phyloP scores from a whole-genome alignment of 2,888 invertebrate genomes.

The Eristalis tenax region DNA sequence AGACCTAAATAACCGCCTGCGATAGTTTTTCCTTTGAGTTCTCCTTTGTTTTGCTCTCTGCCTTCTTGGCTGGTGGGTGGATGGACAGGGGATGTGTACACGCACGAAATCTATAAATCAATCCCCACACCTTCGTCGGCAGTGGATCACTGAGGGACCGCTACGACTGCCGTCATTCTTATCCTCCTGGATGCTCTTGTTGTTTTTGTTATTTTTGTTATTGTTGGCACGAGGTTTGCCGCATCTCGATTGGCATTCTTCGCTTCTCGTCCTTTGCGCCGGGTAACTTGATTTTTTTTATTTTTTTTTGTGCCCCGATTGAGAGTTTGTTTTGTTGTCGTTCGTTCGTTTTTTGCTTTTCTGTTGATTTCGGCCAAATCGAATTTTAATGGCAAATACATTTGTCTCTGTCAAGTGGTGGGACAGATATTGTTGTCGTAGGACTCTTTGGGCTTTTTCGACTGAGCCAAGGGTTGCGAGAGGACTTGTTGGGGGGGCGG shows the following conservation, averaged over 20 bases:
- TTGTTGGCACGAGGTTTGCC: constrained; percentile 17
- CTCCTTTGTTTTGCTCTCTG: neutral
- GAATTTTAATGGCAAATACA: constrained; percentile 72
- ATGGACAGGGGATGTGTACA: constrained; percentile 10
- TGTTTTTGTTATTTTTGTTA: neutral
- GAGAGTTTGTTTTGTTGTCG: constrained; percentile 55
- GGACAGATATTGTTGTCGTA: constrained; percentile 67
- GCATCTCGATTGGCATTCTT: constrained; percentile 45
- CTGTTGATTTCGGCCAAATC: constrained; percentile 64
- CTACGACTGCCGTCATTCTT: neutral
- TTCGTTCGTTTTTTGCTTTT: constrained; percentile 14
- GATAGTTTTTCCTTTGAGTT: constrained; percentile 27
- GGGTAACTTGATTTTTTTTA: constrained; percentile 38
- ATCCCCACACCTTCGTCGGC: constrained; percentile 21
- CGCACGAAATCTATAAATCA: constrained; percentile 68
- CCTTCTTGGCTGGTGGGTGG: neutral
- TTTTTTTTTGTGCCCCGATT: constrained; percentile 11
- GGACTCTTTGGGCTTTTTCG: neutral
- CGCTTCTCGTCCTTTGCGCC: neutral
- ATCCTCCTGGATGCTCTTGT: neutral
- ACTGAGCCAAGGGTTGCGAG: neutral
- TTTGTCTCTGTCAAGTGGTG: constrained; percentile 68
- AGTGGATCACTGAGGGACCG: neutral
- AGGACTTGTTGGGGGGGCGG: too few species aligned
- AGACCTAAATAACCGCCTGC: constrained; percentile 55